Evolutionary conservation across 2,113 vertebrate genomes (phyloP).

Genomic region (Alces alces): DNA sequence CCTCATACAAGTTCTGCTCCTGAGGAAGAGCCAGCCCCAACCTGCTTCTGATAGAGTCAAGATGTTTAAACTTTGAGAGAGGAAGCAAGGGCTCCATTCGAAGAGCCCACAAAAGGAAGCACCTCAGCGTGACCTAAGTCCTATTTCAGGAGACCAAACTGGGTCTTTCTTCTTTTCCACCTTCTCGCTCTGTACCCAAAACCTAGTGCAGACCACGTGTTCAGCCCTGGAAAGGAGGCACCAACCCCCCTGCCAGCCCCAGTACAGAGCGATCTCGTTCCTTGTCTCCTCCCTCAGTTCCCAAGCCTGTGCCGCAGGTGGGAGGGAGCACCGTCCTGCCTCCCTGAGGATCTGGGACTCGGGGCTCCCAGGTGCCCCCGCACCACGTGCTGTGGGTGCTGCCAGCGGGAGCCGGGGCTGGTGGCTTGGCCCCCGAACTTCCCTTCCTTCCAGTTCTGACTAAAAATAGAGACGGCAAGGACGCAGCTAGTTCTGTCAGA

Average conservation of each 20-base stretch:
- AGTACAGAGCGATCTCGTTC: background rate
- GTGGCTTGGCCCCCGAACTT: constrained; percentile 70
- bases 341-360: background rate
- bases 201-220: background rate
- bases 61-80: background rate
- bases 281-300: background rate
- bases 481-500: constrained; percentile 61
- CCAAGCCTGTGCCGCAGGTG: constrained; percentile 22
- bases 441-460: constrained; percentile 63
- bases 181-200: background rate
- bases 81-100: background rate
- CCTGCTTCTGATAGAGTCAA: background rate
- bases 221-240: background rate
- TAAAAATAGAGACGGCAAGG: constrained; percentile 69
- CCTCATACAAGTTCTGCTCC: background rate
- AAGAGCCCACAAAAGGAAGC: background rate
- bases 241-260: background rate
- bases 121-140: background rate
- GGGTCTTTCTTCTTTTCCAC: constrained; percentile 8
- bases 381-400: constrained; percentile 58
- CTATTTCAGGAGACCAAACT: constrained; percentile 20
- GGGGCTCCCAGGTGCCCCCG: constrained; percentile 34
- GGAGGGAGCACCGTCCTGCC: background rate
- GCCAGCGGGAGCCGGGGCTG: constrained; percentile 48
- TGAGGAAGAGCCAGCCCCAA: background rate